Evolutionary conservation across 64 coral and sea anemone species (phyloP), one percentile per base, ranked within the genome.

Genomic region (Stichodactyla mertensii): DNA sequence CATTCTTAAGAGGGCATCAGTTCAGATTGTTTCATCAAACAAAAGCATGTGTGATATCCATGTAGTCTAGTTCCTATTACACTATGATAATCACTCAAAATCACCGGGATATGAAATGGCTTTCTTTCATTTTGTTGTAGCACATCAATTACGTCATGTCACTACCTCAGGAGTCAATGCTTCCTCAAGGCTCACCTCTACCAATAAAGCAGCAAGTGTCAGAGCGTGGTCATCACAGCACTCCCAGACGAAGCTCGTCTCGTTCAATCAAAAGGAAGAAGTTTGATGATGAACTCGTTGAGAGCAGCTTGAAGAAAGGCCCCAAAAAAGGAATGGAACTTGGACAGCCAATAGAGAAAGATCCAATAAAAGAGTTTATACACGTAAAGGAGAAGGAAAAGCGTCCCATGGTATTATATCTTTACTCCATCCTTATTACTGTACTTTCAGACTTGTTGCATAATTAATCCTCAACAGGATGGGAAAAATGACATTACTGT

Each of bases 241-340:
- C 96, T n/a, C 96, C 96, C 3, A 92, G 96, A 27, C 80, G 96
- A 79, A 99, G 96, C 59, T 99, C 96, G 11, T 99, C 96, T 6
- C 90, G 96, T 7, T 99, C 96, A 0, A 99, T 99, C 51, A 99
- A 99, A 77, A 84, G 96, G 77, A 99, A 99, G 64, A 99, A 99
- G 86, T 99, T 99, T 99, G 96, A 99, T 77, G 96, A 99, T 95
- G 96, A 99, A 71, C 91, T 99, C 66, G 96, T 99, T 16, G 96
- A 99, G 69, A 99, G 96, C 70, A 99, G 96, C 82, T 78, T 99
- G 13, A 99, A 99, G 55, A 99, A 99, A 71, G 77, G 86, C 4
- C 89, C 92, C 45, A 99, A 99, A 81, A 87, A 89, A 69, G 86
- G 85, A 57, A 88, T 82, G 26, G 90, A 95, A 26, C 86, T 80